Evolutionary conservation across 2,888 invertebrate genomes (phyloP).

Genomic region (Callosobruchus maculatus): DNA sequence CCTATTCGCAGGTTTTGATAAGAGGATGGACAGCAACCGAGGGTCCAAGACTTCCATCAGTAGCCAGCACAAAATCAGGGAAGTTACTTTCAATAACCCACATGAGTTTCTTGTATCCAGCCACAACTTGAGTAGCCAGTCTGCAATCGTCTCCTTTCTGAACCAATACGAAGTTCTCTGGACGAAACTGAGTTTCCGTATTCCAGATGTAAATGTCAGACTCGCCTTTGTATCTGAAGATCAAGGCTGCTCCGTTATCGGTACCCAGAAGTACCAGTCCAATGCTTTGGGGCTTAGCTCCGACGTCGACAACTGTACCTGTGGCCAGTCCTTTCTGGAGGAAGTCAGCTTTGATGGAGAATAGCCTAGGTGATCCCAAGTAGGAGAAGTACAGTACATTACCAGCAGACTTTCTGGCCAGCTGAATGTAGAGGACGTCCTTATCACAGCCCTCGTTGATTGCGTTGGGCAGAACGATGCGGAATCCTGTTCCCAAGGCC

Average conservation of each 20-base stretch:
- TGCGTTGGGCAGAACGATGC: constrained; percentile 57
- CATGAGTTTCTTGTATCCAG: constrained; percentile 56
- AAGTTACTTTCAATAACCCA: constrained; percentile 66
- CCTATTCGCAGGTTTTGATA: constrained; percentile 50
- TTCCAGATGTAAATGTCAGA: constrained; percentile 64
- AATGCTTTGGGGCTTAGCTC: constrained; percentile 44
- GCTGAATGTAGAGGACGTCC: constrained; percentile 59
- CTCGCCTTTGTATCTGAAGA: constrained; percentile 61
- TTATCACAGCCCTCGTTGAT: constrained; percentile 42
- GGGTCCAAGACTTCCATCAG: constrained; percentile 60
- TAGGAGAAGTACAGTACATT: constrained; percentile 56
- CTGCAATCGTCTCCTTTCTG: constrained; percentile 58
- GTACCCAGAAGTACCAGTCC: constrained; percentile 59
- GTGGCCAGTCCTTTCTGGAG: constrained; percentile 54
- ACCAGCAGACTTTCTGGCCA: constrained; percentile 53
- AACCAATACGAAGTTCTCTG: constrained; percentile 56
- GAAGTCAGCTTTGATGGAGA: constrained; percentile 55
- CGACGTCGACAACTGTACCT: constrained; percentile 58
- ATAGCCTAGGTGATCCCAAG: constrained; percentile 55
- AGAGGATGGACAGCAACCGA: constrained; percentile 60
- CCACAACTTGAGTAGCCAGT: constrained; percentile 58
- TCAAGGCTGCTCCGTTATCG: constrained; percentile 58
- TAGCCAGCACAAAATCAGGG: constrained; percentile 60
- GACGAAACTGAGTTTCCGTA: constrained; percentile 55
- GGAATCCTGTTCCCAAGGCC: constrained; percentile 50